Percentiles rank a stretch among this genome's conserved stretches.
phyloP scores from a whole-genome alignment of 2,888 invertebrate genomes.

The Mechanitis mazaeus region DNA sequence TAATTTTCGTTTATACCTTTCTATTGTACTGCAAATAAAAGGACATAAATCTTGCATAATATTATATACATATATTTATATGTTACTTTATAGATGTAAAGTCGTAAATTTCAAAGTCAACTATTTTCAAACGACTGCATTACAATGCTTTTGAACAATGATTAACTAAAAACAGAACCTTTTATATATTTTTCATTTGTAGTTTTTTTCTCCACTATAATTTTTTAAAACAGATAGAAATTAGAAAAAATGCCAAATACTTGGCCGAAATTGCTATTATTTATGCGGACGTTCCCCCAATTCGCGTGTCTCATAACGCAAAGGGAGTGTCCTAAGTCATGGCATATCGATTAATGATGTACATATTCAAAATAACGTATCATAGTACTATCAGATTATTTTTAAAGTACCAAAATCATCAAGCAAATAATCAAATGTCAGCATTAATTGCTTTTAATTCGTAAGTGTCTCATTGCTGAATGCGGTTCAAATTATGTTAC shows the following conservation, averaged over 20 bases:
- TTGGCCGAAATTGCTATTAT: constrained; percentile 17
- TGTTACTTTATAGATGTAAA: constrained; percentile 7
- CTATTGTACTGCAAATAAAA: too few species aligned
- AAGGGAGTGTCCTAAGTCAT: constrained; percentile 24
- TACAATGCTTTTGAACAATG: too few species aligned
- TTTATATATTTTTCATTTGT: background rate
- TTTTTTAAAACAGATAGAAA: background rate
- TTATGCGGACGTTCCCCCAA: constrained; percentile 20
- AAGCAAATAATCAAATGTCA: too few species aligned
- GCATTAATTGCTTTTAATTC: too few species aligned
- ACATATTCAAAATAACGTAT: background rate
- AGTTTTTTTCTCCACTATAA: background rate
- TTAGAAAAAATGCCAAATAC: constrained; percentile 15
- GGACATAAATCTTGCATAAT: background rate
- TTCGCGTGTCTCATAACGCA: constrained; percentile 28
- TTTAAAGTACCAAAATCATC: too few species aligned
- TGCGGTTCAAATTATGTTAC: background rate
- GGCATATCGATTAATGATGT: constrained; percentile 24
- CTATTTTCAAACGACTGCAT: too few species aligned
- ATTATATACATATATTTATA: background rate
- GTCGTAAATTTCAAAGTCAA: constrained; percentile 7
- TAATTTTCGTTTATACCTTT: too few species aligned
- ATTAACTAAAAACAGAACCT: background rate
- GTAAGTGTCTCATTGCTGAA: too few species aligned
- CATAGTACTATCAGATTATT: background rate